A percentile compares a stretch with the other conserved stretches of the same genome.
Evolutionary conservation across 1,140 invertebrate species (phyloP).

Genomic region (Meteorus sp.): DNA sequence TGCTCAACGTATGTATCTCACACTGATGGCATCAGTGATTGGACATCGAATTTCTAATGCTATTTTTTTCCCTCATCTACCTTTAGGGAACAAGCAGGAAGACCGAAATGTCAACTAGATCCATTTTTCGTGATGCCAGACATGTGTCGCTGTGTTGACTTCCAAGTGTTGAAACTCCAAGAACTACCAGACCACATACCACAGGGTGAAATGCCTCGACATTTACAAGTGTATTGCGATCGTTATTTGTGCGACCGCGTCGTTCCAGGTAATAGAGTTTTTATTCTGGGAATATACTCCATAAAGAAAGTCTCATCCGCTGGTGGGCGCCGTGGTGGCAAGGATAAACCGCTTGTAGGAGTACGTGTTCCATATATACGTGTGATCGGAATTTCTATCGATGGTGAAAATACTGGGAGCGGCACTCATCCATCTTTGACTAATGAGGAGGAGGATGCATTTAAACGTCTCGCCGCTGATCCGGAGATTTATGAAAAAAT

Average conservation of each 20-base stretch:
- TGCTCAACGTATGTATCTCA: constrained; percentile 79
- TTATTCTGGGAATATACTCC: constrained; percentile 93
- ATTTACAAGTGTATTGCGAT: constrained; percentile 94
- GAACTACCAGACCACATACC: constrained; percentile 96
- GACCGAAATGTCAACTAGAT: constrained; percentile 92
- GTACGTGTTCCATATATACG: constrained; percentile 93
- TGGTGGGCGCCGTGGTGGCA: constrained; percentile 64
- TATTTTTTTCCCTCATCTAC: not conserved
- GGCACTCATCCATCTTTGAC: constrained; percentile 64
- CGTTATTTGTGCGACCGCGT: constrained; percentile 92
- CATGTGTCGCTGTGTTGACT: constrained; percentile 96
- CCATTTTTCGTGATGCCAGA: constrained; percentile 98
- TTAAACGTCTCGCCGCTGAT: constrained; percentile 80
- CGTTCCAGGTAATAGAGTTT: constrained; percentile 94
- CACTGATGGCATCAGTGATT: constrained; percentile 10
- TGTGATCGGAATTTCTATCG: constrained; percentile 89
- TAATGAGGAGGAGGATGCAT: constrained; percentile 89
- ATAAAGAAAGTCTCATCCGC: constrained; percentile 86
- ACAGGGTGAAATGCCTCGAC: constrained; percentile 97
- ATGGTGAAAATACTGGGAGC: constrained; percentile 70
- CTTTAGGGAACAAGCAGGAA: constrained; percentile 87
- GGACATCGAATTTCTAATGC: not conserved
- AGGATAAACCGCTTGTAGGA: constrained; percentile 87
- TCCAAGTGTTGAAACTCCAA: constrained; percentile 89
- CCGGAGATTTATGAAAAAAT: constrained; percentile 90